A percentile compares a stretch with the other conserved stretches of the same genome.
These are phyloP conservation scores for Romanogobio albipinnatus DNA, from an alignment of 2,113 vertebrate genomes.

Conservation along the genomic window DNA sequence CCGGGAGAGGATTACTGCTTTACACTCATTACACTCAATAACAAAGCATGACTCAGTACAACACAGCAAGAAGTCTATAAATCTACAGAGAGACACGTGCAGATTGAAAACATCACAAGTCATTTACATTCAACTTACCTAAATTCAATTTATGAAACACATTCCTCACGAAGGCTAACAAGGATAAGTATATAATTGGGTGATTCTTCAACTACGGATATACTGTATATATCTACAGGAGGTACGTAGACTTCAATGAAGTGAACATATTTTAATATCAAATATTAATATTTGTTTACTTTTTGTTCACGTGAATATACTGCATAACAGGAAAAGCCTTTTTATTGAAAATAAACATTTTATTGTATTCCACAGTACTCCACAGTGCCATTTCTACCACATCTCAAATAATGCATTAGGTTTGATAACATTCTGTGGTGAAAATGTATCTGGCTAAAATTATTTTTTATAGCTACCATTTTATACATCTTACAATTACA, in stretches of 20 bases:
- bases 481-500: background rate
- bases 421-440: no score
- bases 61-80: constrained; percentile 58
- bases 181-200: background rate
- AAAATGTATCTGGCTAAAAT: no score
- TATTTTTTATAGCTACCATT: background rate
- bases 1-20: constrained; percentile 73
- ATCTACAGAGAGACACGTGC: constrained; percentile 48
- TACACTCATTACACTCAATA: constrained; percentile 75
- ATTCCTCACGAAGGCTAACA: constrained; percentile 47
- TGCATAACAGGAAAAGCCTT: no score
- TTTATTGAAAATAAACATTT: no score
- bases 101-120: constrained; percentile 43
- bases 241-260: no score
- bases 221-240: background rate
- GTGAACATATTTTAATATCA: no score
- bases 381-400: no score
- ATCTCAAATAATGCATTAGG: no score
- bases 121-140: constrained; percentile 49
- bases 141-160: constrained; percentile 36
- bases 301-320: no score
- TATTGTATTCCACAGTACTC: no score
- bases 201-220: background rate
- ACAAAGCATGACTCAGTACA: constrained; percentile 61
- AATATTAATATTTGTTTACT: no score